Percentiles rank a stretch among this genome's conserved stretches.
Evolutionary conservation across 2,113 vertebrate genomes (phyloP).

Genomic region (Myodes glareolus): DNA sequence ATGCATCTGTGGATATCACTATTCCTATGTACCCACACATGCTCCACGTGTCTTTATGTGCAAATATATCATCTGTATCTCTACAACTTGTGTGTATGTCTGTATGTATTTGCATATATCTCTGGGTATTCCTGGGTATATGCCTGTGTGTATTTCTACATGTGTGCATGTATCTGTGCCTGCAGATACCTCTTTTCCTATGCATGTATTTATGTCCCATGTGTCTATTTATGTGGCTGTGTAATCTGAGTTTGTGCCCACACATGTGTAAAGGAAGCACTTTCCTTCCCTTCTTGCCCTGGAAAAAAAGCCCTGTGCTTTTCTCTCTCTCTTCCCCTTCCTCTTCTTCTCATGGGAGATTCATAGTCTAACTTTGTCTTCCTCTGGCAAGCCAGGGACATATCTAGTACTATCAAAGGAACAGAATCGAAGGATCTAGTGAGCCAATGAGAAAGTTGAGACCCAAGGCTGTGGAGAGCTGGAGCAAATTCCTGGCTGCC

Average conservation of each 20-base stretch:
- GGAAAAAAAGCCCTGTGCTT: fast-evolving
- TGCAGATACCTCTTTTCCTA: no score
- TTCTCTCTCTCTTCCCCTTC: neutral
- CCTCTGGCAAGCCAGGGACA: no score
- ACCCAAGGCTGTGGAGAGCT: neutral
- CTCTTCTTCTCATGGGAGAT: neutral
- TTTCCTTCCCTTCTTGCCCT: no score
- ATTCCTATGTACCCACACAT: neutral
- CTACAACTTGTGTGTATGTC: neutral
- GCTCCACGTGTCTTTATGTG: neutral
- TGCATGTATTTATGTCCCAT: neutral
- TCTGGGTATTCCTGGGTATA: neutral
- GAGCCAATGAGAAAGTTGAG: fast-evolving
- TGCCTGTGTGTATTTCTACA: neutral
- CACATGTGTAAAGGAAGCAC: neutral
- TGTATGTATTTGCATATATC: neutral
- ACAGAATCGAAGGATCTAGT: neutral
- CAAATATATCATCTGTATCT: neutral
- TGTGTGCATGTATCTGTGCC: neutral
- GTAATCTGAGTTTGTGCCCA: neutral
- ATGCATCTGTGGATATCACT: neutral
- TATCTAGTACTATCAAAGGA: neutral
- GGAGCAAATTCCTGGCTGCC: neutral
- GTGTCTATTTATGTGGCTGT: neutral
- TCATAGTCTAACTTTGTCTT: fast-evolving